Evolutionary conservation across 2,888 invertebrate genomes (phyloP).

Genomic region (Quadroppia sp.): DNA sequence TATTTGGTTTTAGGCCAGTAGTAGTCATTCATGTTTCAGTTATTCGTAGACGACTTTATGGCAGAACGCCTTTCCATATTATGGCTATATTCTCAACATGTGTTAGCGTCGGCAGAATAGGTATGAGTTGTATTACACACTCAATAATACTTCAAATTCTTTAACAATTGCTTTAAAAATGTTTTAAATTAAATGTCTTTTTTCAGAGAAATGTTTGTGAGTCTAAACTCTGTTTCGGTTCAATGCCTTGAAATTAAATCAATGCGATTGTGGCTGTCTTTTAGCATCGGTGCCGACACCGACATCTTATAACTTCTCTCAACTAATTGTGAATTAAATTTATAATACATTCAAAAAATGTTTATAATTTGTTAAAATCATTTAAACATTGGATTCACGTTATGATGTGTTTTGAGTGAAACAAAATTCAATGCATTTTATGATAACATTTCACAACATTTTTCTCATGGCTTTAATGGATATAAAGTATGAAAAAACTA

Average conservation of each 20-base stretch:
- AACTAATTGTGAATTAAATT: no score
- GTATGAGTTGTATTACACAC: constrained; percentile 1
- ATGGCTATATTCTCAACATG: not conserved
- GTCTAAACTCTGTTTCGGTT: constrained; percentile 25
- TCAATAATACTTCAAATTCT: no score
- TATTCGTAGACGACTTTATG: no score
- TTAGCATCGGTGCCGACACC: not conserved
- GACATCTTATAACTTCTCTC: not conserved
- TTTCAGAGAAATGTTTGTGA: not conserved
- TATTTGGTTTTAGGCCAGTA: not conserved
- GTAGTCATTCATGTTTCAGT: not conserved
- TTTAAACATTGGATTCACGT: constrained; percentile 7
- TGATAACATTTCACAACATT: constrained; percentile 12
- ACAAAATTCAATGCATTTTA: not conserved
- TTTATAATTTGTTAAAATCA: not conserved
- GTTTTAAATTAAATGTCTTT: constrained; percentile 28
- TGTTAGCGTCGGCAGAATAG: not conserved
- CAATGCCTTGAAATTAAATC: constrained; percentile 33
- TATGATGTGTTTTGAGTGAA: not conserved
- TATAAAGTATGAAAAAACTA: not conserved
- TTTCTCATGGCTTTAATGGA: not conserved
- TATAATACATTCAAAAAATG: no score
- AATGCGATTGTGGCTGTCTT: not conserved
- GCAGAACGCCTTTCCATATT: no score
- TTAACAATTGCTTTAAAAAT: constrained; percentile 6